A percentile compares a stretch with the other conserved stretches of the same genome.
Evolutionary conservation across 2,888 invertebrate species (phyloP).

Genomic region (Agriotes lineatus): DNA sequence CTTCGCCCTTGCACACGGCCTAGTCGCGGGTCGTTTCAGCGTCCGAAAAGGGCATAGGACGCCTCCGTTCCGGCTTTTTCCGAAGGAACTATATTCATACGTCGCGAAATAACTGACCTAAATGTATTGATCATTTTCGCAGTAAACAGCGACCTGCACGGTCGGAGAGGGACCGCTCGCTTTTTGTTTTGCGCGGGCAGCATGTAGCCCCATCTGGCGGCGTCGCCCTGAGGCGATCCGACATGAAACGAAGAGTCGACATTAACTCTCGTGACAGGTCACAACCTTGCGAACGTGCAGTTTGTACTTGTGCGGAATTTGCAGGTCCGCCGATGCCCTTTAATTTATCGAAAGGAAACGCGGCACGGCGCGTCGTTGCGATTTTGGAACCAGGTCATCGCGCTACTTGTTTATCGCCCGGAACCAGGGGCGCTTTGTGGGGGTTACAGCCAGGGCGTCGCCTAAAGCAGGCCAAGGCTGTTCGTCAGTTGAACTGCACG

Average conservation of each 20-base stretch:
- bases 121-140: slow-evolving; percentile 53
- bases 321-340: background rate
- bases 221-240: too few relatives aligned
- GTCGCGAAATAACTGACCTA: slow-evolving; percentile 53
- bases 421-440: too few relatives aligned
- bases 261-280: background rate
- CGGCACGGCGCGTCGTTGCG: too few relatives aligned
- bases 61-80: background rate
- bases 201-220: background rate
- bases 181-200: background rate
- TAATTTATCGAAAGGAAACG: too few relatives aligned
- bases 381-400: too few relatives aligned
- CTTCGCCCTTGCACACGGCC: background rate
- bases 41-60: background rate
- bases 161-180: background rate
- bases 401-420: too few relatives aligned
- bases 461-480: too few relatives aligned
- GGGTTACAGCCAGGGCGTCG: too few relatives aligned
- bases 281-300: slow-evolving; percentile 19
- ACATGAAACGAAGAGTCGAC: background rate
- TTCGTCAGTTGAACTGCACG: too few relatives aligned
- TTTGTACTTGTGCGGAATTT: too few relatives aligned
- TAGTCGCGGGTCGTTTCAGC: background rate
- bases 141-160: slow-evolving; percentile 40
- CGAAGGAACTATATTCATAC: slow-evolving; percentile 41